phyloP scores from a whole-genome alignment of 2,888 invertebrate species.

The Clistopyga incitator region DNA sequence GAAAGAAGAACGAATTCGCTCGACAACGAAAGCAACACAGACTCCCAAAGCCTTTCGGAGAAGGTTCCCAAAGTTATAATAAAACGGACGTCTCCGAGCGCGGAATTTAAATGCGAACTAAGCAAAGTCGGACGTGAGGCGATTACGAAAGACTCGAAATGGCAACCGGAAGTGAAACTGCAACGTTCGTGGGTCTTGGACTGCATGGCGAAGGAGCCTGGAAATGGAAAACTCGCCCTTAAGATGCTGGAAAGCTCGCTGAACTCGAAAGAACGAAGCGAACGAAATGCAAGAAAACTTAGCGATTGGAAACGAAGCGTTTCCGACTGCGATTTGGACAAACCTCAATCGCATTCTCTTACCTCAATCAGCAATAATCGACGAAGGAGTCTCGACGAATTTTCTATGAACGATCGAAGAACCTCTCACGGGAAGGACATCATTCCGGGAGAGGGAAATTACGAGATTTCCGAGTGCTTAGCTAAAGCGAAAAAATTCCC shows the following conservation, averaged over 20 bases:
- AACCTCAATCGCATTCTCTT: slow-evolving; percentile 2
- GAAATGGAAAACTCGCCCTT: slow-evolving; percentile 75
- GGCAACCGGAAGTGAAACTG: slow-evolving; percentile 82
- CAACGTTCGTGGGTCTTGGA: slow-evolving; percentile 79
- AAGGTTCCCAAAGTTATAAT: slow-evolving; percentile 83
- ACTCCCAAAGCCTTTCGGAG: slow-evolving; percentile 71
- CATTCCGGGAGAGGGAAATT: neutral
- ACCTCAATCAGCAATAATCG: slow-evolving; percentile 32
- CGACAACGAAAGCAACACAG: slow-evolving; percentile 50
- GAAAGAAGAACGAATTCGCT: slow-evolving; percentile 14
- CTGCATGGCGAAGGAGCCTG: slow-evolving; percentile 80
- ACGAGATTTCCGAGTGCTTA: neutral
- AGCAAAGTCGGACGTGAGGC: slow-evolving; percentile 77
- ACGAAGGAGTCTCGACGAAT: slow-evolving; percentile 51
- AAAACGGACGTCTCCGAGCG: slow-evolving; percentile 80
- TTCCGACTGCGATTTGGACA: slow-evolving; percentile 64
- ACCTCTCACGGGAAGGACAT: neutral
- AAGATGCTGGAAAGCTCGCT: slow-evolving; percentile 63
- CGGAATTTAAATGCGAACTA: slow-evolving; percentile 82
- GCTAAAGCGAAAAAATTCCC: neutral
- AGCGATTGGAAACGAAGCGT: slow-evolving; percentile 36
- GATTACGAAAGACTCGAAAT: slow-evolving; percentile 75
- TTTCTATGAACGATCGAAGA: neutral
- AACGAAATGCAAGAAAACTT: slow-evolving; percentile 67
- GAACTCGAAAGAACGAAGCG: slow-evolving; percentile 10